Evolutionary conservation across 1,140 invertebrate species (phyloP).

Genomic region (Bombus vancouverensis): DNA sequence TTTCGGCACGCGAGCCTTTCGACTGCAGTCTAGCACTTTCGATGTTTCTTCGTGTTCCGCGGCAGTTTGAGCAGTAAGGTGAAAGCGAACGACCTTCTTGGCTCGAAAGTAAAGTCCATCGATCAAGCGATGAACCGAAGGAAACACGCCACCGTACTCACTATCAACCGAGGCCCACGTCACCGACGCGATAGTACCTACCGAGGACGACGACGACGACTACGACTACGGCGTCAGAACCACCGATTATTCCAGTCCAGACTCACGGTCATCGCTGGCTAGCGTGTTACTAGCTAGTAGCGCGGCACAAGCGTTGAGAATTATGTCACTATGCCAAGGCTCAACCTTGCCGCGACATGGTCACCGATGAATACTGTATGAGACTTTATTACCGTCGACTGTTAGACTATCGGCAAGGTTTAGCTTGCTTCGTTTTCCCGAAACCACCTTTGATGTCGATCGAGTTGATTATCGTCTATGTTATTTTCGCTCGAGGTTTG

Average conservation of each 20-base stretch:
- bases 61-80: constrained; percentile 54
- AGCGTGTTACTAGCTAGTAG: constrained; percentile 67
- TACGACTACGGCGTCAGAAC: not conserved
- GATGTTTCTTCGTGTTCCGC: constrained; percentile 51
- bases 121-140: constrained; percentile 55
- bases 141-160: constrained; percentile 36
- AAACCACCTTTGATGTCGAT: not conserved
- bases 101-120: constrained; percentile 52
- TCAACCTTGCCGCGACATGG: constrained; percentile 70
- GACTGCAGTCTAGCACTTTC: constrained; percentile 13
- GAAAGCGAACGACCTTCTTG: constrained; percentile 53
- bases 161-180: constrained; percentile 32
- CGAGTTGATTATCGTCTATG: not conserved
- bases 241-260: constrained; percentile 56
- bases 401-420: constrained; percentile 16
- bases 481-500: not conserved
- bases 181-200: constrained; percentile 2
- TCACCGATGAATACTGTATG: constrained; percentile 76
- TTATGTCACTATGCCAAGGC: constrained; percentile 79
- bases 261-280: constrained; percentile 69
- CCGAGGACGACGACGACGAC: not conserved
- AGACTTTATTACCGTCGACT: constrained; percentile 73
- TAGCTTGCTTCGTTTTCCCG: not conserved
- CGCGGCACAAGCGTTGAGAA: constrained; percentile 69
- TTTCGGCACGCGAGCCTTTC: constrained; percentile 30